phyloP scores from a whole-genome alignment of 1,140 invertebrate species.

The Andrena cerasifolii region DNA sequence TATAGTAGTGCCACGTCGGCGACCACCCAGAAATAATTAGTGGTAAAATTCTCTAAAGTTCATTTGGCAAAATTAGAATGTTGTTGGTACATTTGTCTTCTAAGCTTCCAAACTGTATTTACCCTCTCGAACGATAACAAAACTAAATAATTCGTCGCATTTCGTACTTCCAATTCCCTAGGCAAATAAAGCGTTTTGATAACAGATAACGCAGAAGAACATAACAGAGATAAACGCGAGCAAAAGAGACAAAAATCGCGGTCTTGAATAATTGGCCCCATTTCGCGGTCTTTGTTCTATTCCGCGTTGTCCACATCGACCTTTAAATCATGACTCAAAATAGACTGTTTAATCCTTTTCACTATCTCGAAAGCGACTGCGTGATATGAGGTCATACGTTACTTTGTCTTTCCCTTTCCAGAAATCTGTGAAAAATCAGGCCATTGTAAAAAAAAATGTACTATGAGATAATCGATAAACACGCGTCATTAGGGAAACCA shows the following conservation, averaged over 20 bases:
- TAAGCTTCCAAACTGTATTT: neutral
- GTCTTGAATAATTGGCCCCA: too few species aligned
- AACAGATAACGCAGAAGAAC: neutral
- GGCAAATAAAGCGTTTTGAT: neutral
- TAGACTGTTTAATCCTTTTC: constrained; percentile 2
- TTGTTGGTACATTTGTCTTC: neutral
- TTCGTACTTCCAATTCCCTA: neutral
- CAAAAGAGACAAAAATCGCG: neutral
- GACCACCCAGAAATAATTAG: neutral
- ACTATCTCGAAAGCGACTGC: neutral
- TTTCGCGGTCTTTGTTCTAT: too few species aligned
- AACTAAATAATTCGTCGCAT: neutral
- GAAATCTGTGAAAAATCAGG: too few species aligned
- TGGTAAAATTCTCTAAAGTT: neutral
- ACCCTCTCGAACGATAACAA: neutral
- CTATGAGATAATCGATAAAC: too few species aligned
- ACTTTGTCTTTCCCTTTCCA: neutral
- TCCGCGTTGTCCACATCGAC: neutral
- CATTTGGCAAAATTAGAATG: neutral
- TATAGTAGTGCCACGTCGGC: too few species aligned
- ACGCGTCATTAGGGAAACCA: too few species aligned
- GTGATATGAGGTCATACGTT: neutral
- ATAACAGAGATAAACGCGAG: neutral
- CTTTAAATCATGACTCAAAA: neutral
- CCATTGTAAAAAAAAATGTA: too few species aligned